phyloP scores from a whole-genome alignment of 2,888 invertebrate species.

The Lomographa bimaculata region DNA sequence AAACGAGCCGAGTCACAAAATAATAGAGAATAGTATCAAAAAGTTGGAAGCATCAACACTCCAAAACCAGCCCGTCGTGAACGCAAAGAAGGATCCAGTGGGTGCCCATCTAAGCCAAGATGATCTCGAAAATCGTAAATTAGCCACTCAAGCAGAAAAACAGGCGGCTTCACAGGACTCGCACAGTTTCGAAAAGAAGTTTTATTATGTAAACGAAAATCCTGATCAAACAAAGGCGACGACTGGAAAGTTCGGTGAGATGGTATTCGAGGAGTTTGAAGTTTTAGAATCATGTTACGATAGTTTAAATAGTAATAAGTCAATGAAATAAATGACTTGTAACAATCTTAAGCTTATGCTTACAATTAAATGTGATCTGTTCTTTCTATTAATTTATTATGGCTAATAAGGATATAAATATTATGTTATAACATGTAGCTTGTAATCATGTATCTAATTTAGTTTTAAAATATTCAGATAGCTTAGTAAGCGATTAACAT shows the following conservation, averaged over 20 bases:
- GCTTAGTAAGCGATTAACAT: constrained; percentile 47
- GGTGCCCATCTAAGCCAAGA: constrained; percentile 39
- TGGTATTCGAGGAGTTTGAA: constrained; percentile 93
- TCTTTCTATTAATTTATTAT: constrained; percentile 77
- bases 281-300: constrained; percentile 85
- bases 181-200: constrained; percentile 81
- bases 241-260: constrained; percentile 89
- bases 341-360: constrained; percentile 57
- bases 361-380: constrained; percentile 77
- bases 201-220: constrained; percentile 85
- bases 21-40: constrained; percentile 28
- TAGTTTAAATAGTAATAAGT: constrained; percentile 83
- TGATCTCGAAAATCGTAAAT: constrained; percentile 38
- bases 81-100: constrained; percentile 39
- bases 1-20: constrained; percentile 37
- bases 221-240: constrained; percentile 79
- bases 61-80: constrained; percentile 32
- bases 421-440: too few species aligned
- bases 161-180: constrained; percentile 45
- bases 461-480: constrained; percentile 42
- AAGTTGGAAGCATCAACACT: constrained; percentile 39
- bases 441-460: constrained; percentile 50
- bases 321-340: constrained; percentile 60
- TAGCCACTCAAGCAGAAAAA: constrained; percentile 46
- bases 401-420: constrained; percentile 54